Percentiles rank a stretch among this genome's conserved stretches.
Evolutionary conservation across 2,113 vertebrate species (phyloP).

Genomic region (Psilopogon haemacephalus): DNA sequence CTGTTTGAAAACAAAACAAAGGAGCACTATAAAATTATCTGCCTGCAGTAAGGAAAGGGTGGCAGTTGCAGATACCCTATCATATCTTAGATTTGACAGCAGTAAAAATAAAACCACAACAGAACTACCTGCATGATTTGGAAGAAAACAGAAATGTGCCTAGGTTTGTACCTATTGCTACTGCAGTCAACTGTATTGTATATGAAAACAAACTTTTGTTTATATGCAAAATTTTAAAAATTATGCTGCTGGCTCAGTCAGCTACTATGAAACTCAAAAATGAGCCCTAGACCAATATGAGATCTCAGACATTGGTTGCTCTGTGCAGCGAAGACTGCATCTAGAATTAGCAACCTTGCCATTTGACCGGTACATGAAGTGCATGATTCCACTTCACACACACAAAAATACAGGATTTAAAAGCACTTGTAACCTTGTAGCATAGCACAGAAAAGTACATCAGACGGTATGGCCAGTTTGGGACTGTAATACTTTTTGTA

Average conservation of each 20-base stretch:
- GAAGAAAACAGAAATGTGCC: background rate
- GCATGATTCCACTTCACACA: background rate
- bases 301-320: background rate
- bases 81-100: background rate
- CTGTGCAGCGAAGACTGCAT: background rate
- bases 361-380: background rate
- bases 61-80: constrained; percentile 2
- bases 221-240: background rate
- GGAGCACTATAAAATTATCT: constrained; percentile 27
- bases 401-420: background rate
- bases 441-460: background rate
- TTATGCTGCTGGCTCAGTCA: background rate
- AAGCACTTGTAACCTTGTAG: background rate
- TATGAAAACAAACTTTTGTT: background rate
- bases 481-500: background rate
- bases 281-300: background rate
- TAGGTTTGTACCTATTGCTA: background rate
- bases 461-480: constrained; percentile 2
- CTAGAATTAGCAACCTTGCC: background rate
- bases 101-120: background rate
- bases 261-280: background rate
- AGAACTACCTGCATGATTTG: background rate
- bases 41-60: background rate
- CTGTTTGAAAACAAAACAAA: constrained; percentile 31
- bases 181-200: background rate